These are phyloP conservation scores for Diachasma alloeum DNA, from an alignment of 1,140 invertebrate genomes.

Conservation along the genomic window DNA sequence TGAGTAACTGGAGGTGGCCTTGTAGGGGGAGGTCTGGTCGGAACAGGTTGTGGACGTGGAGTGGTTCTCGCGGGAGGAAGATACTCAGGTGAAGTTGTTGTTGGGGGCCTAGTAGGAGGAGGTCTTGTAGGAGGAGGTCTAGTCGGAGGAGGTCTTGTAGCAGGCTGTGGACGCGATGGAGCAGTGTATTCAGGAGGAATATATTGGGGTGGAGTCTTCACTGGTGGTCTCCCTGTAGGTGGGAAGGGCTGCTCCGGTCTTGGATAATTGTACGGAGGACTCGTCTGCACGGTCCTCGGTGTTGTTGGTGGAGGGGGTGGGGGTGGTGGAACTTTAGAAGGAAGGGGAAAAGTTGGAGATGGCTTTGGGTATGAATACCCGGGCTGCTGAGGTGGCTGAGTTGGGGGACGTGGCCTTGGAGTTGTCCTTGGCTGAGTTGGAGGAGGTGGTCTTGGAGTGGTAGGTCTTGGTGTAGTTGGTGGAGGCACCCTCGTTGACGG, in stretches of 20 bases:
- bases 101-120: not conserved
- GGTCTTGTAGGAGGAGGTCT: constrained; percentile 12
- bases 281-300: too few species aligned
- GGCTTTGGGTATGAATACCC: too few species aligned
- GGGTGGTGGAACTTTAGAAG: too few species aligned
- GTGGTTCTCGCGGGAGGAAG: not conserved
- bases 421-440: not conserved
- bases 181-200: too few species aligned
- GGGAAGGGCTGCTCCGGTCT: not conserved
- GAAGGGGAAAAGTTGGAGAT: too few species aligned
- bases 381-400: too few species aligned
- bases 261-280: not conserved
- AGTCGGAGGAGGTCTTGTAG: constrained; percentile 6
- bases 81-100: not conserved
- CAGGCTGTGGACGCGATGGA: not conserved
- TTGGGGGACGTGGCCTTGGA: too few species aligned
- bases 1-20: not conserved
- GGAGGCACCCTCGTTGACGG: not conserved
- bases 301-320: not conserved
- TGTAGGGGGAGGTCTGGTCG: not conserved
- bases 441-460: not conserved
- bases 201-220: not conserved
- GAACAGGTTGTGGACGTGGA: not conserved
- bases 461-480: not conserved
- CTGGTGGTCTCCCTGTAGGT: not conserved